These are phyloP conservation scores for Pteruthius melanotis DNA, from an alignment of 2,113 vertebrate species.

Conservation along the genomic window DNA sequence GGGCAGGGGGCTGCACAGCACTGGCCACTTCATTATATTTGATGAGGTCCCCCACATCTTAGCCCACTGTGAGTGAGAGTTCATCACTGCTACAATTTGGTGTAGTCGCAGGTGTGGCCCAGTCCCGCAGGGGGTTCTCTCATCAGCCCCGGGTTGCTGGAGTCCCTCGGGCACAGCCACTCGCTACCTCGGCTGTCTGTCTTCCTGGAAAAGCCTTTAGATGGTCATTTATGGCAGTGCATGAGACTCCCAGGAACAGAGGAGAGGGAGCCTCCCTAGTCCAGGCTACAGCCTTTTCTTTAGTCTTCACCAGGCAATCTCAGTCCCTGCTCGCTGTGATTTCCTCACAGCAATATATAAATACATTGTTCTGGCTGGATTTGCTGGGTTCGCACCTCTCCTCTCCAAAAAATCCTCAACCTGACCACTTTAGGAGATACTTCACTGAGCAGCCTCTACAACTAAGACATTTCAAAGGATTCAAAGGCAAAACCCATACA, in stretches of 20 bases:
- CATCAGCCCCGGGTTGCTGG: neutral
- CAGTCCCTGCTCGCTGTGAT: neutral
- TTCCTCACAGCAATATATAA: neutral
- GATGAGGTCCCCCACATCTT: neutral
- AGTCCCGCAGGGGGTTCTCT: neutral
- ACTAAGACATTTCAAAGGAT: neutral
- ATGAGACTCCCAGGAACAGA: neutral
- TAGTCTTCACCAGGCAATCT: neutral
- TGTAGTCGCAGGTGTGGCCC: neutral
- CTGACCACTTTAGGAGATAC: neutral
- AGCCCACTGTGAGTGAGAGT: neutral
- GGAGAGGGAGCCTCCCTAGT: neutral
- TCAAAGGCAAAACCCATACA: neutral
- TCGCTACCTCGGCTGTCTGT: rapidly evolving
- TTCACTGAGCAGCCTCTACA: neutral
- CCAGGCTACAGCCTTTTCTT: neutral
- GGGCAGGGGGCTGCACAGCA: neutral
- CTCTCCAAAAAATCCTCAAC: neutral
- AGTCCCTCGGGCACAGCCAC: neutral
- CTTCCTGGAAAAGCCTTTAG: neutral
- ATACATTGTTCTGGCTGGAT: neutral
- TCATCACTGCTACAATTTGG: neutral
- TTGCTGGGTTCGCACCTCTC: neutral
- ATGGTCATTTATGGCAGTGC: neutral
- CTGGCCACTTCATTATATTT: neutral